These are phyloP conservation scores for Parnassius apollo DNA, from an alignment of 2,888 invertebrate genomes.

Conservation along the genomic window DNA sequence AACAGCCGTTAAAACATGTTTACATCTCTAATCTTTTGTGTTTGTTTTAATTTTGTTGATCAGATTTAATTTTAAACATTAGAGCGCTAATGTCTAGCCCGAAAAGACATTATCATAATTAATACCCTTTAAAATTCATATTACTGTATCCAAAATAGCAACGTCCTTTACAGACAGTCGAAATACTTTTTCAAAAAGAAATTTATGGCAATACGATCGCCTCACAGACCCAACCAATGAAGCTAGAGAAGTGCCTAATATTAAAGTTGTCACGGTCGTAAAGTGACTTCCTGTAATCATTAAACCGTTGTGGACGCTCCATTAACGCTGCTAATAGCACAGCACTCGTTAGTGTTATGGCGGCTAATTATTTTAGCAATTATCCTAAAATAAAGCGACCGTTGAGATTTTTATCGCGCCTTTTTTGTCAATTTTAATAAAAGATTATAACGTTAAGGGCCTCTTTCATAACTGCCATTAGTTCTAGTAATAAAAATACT, in stretches of 20 bases:
- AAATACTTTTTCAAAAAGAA: not conserved
- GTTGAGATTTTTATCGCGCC: constrained; percentile 45
- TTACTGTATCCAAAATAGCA: constrained; percentile 1
- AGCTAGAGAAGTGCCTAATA: constrained; percentile 34
- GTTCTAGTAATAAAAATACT: too few species aligned
- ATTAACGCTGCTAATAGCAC: constrained; percentile 54
- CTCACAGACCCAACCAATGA: constrained; percentile 18
- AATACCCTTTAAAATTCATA: not conserved
- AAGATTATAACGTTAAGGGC: too few species aligned
- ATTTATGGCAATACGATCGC: constrained; percentile 5
- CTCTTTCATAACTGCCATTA: too few species aligned
- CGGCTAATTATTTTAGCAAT: constrained; percentile 57
- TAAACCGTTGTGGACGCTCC: constrained; percentile 49
- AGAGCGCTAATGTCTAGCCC: too few species aligned
- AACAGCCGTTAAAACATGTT: too few species aligned
- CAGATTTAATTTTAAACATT: too few species aligned
- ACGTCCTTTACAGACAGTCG: not conserved
- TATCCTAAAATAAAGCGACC: constrained; percentile 46
- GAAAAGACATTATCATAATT: too few species aligned
- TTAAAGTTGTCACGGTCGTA: constrained; percentile 47
- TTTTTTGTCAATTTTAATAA: not conserved
- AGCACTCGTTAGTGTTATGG: constrained; percentile 50
- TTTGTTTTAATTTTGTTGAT: too few species aligned
- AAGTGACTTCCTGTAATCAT: constrained; percentile 59
- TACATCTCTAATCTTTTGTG: too few species aligned